Evolutionary conservation across 2,888 invertebrate species (phyloP).

Genomic region (Caenorhabditis panamensis): DNA sequence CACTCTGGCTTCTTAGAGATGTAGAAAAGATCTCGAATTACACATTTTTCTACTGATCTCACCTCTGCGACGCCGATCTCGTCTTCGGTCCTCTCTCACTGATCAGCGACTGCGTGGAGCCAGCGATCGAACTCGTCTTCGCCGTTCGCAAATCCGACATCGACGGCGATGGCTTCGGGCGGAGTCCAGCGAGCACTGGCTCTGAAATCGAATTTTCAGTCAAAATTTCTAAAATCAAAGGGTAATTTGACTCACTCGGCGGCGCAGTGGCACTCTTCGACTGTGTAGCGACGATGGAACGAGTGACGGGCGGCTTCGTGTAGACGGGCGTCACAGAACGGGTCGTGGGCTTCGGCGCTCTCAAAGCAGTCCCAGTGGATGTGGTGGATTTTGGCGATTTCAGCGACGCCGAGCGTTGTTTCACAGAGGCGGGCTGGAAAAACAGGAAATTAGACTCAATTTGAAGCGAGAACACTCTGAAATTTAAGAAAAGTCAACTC

Average conservation of each 20-base stretch:
- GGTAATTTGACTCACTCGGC: not conserved
- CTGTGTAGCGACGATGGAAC: not conserved
- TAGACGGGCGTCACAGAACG: conserved; percentile 41
- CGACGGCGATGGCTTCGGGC: conserved; percentile 56
- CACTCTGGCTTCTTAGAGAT: too few relatives aligned
- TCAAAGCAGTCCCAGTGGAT: conserved; percentile 1
- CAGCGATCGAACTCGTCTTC: conserved; percentile 35
- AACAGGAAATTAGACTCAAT: not conserved
- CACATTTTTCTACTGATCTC: conserved; percentile 5
- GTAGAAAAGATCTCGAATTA: too few relatives aligned
- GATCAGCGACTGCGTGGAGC: conserved; percentile 45
- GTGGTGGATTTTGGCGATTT: conserved; percentile 37
- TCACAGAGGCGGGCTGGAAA: conserved; percentile 36
- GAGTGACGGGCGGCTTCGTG: conserved; percentile 38
- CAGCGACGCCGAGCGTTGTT: conserved; percentile 47
- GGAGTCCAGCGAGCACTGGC: conserved; percentile 20
- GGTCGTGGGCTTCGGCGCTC: conserved; percentile 9
- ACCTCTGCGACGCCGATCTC: conserved; percentile 37
- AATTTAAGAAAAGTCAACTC: not conserved
- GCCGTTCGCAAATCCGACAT: conserved; percentile 50
- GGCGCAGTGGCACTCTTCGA: conserved; percentile 34
- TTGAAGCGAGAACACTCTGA: too few relatives aligned
- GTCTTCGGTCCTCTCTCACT: conserved; percentile 46
- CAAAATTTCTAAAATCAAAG: not conserved
- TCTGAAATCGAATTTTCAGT: conserved; percentile 1